These are phyloP conservation scores for Magallana angulata DNA, from an alignment of 1,140 invertebrate genomes.

Conservation along the genomic window DNA sequence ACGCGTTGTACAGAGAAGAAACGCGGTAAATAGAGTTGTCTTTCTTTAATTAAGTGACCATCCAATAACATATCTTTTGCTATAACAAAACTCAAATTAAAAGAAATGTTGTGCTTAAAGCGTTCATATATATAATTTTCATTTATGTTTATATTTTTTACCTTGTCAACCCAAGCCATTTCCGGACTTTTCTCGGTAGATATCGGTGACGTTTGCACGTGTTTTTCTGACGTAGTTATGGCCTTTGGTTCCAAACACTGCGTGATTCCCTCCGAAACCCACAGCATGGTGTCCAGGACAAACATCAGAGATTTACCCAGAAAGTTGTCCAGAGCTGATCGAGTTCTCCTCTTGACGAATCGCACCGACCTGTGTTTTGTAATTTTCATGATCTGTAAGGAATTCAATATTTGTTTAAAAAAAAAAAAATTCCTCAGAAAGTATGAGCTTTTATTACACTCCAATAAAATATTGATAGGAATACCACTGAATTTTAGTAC, in stretches of 20 bases:
- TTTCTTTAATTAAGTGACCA: too few species aligned
- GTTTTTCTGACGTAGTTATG: conserved; percentile 30
- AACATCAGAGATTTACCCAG: conserved; percentile 17
- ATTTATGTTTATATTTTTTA: not conserved
- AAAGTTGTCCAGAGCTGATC: conserved; percentile 5
- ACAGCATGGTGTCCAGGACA: conserved; percentile 33
- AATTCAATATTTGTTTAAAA: too few species aligned
- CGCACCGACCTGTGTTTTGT: not conserved
- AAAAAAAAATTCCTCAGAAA: too few species aligned
- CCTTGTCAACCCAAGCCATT: conserved; percentile 37
- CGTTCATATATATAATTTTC: too few species aligned
- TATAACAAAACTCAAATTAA: too few species aligned
- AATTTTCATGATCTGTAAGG: conserved; percentile 33
- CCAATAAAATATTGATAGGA: too few species aligned
- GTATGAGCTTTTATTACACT: too few species aligned
- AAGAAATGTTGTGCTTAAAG: too few species aligned
- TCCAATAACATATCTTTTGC: too few species aligned
- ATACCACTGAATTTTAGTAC: too few species aligned
- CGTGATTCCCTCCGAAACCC: not conserved
- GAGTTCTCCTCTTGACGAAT: conserved; percentile 17
- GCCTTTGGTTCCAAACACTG: not conserved
- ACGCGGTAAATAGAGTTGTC: too few species aligned
- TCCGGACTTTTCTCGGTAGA: conserved; percentile 27
- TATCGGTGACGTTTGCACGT: conserved; percentile 36
- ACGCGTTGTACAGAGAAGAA: too few species aligned